Evolutionary conservation across 2,888 invertebrate species (phyloP).

Genomic region (Lycia hirtaria): DNA sequence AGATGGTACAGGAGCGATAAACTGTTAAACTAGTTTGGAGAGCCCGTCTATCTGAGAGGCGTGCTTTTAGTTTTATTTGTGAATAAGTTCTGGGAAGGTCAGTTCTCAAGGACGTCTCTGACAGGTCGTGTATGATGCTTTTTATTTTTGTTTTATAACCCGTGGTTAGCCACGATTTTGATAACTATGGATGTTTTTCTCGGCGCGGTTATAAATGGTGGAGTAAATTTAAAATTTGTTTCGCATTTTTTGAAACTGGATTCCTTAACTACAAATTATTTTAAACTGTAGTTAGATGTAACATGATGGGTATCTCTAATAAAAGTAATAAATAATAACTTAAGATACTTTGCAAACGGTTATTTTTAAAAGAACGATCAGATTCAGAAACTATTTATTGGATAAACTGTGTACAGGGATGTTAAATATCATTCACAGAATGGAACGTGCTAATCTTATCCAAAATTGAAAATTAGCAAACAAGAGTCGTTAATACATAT

Average conservation of each 20-base stretch:
- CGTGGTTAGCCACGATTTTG: conserved; percentile 38
- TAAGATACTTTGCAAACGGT: neutral
- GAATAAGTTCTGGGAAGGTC: conserved; percentile 74
- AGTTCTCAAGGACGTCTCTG: conserved; percentile 67
- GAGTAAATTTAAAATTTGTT: neutral
- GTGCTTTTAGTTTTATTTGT: conserved; percentile 68
- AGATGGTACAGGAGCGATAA: conserved; percentile 65
- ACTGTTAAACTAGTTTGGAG: conserved; percentile 63
- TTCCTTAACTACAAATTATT: neutral
- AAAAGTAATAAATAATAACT: conserved; percentile 1
- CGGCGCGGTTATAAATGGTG: conserved; percentile 14
- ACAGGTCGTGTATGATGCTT: conserved; percentile 49
- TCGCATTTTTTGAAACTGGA: neutral
- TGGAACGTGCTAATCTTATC: conserved; percentile 34
- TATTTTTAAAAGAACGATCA: neutral
- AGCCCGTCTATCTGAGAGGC: conserved; percentile 58
- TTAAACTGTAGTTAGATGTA: neutral
- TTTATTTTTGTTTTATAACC: conserved; percentile 49
- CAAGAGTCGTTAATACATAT: conserved; percentile 51
- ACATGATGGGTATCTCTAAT: conserved; percentile 1
- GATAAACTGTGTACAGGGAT: too few species aligned
- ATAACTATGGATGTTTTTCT: conserved; percentile 7
- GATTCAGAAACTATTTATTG: too few species aligned
- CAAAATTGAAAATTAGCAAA: conserved; percentile 57
- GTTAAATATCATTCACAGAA: too few species aligned